Base-by-base conservation (phyloP, 2,888 invertebrate species). In the Petrolisthes manimaculis region DNA sequence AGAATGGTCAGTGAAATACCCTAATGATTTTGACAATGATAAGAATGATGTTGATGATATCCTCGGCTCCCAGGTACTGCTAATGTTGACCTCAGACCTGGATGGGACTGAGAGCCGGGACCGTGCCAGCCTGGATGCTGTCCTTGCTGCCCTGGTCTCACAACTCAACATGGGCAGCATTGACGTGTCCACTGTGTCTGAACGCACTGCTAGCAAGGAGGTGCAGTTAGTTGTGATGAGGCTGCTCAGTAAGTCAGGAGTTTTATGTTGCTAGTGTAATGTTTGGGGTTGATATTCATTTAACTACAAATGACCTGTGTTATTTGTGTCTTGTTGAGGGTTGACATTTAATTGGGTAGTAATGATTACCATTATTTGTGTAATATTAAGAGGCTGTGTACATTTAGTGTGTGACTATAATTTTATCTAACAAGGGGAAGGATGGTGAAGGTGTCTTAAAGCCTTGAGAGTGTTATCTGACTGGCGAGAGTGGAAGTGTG, bases 51-150 rank as follows among this genome's bases (percentile, higher is more conserved):
- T 1, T 37, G 37, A 37, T 37, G 1, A 37, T 37, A 37, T 37
- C 37, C 37, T 37, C 37, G 37, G 37, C 37, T 37, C 37, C 37
- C 89, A 96, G 96, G 96, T 97, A 51, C 95, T 98, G 4, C 94
- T 98, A 12, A 97, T 98, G 96, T 93, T 98, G 84, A 97, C 97
- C 0, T 95, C 96, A 9, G 98, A 98, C 94, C 98, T 54, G 97
- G 97, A 98, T 93, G 96, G 96, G 0, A 96, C 96, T 92, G 96
- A 96, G 61, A 97, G 97, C 92, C 94, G 95, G 77, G 97, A 98
- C 93, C 95, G 95, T 92, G 94, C 95, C 0, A 96, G 96, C 56
- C 94, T 98, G 24, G 96, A 97, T 91, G 95, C 95, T 0, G 94
- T 98, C 5, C 94, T 98, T 0, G 94, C 95, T 21, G 95, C 96